Base-by-base conservation (phyloP, 92 coral and sea anemone species). In the Epizoanthus illoricatus region DNA sequence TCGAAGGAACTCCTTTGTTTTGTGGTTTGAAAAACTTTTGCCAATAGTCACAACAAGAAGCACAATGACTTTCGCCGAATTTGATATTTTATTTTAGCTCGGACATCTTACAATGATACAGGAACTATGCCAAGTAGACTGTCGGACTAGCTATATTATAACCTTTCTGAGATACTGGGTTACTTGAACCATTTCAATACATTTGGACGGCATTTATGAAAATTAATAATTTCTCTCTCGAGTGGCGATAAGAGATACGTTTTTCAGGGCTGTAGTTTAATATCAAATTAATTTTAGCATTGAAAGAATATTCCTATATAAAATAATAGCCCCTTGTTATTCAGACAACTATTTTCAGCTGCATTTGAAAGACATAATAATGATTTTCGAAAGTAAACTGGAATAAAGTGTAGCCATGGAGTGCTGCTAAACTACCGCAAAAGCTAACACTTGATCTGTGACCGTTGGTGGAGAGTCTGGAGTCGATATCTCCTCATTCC, bases 401-500 rank as follows among this genome's bases (percentile, higher is more conserved):
- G 19, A 23, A 0, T 41, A 15, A 10, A 10, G 21, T 9, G 10
- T 11, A 75, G 68, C 69, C 21, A 64, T 12, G 63, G 54, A 18
- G n/a, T n/a, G n/a, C 15, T 57, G 5, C 54, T 78, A 64, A 41
- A 78, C 82, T 61, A 78, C 82, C 58, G 82, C 43, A 78, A 63
- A 78, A 41, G 82, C 71, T 57, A 64, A 66, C 60, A 78, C 45
- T 63, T 63, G 71, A 36, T 78, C 82, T 43, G 71, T 42, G 59
- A 78, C 65, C 16, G 64, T 64, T 19, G 69, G 39, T 15, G 82
- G 82, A 17, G 82, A 78, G 47, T 64, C 60, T 4, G 70, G 69
- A 63, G 69, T 78, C 11, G 82, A 45, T 63, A 62, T 63, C 65
- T 78, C 86, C 24, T 71, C 81, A 13, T 60, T 79, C 97, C 97